Conservation (phyloP, 2,797 vertebrate species). For the Clarias fuscus region DNA sequence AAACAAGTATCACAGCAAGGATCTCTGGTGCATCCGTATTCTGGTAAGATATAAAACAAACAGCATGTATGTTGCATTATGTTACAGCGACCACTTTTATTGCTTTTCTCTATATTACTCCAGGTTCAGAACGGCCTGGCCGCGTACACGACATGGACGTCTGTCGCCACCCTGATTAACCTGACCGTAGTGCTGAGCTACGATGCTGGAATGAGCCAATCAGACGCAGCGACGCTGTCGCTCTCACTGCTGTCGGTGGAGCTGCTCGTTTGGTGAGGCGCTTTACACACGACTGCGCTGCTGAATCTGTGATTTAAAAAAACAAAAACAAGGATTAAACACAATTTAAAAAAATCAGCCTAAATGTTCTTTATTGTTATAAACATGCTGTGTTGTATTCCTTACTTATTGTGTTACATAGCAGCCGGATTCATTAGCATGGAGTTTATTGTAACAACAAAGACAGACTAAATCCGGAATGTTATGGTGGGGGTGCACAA, state of each 20-base stretch:
- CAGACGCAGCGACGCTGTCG: slow-evolving; percentile 61
- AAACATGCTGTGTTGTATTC: neutral
- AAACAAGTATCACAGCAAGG: slow-evolving; percentile 71
- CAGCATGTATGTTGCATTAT: no score
- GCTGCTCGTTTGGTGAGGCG: slow-evolving; percentile 65
- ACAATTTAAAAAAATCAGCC: no score
- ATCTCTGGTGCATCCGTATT: slow-evolving; percentile 80
- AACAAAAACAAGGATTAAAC: no score
- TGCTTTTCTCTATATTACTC: neutral
- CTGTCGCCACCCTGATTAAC: slow-evolving; percentile 78
- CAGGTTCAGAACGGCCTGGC: slow-evolving; percentile 84
- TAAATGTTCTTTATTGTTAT: neutral
- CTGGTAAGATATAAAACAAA: slow-evolving; percentile 66
- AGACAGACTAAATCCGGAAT: neutral
- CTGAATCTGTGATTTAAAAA: neutral
- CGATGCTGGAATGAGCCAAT: slow-evolving; percentile 61
- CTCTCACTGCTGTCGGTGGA: slow-evolving; percentile 62
- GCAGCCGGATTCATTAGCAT: neutral
- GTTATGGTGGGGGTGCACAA: neutral
- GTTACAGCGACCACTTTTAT: neutral
- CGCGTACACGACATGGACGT: slow-evolving; percentile 80
- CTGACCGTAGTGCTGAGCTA: slow-evolving; percentile 74
- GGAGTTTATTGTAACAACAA: neutral
- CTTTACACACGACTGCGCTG: neutral
- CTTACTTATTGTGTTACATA: neutral